Conservation (phyloP, 2,113 vertebrate species). For the Gymnorhina tibicen region DNA sequence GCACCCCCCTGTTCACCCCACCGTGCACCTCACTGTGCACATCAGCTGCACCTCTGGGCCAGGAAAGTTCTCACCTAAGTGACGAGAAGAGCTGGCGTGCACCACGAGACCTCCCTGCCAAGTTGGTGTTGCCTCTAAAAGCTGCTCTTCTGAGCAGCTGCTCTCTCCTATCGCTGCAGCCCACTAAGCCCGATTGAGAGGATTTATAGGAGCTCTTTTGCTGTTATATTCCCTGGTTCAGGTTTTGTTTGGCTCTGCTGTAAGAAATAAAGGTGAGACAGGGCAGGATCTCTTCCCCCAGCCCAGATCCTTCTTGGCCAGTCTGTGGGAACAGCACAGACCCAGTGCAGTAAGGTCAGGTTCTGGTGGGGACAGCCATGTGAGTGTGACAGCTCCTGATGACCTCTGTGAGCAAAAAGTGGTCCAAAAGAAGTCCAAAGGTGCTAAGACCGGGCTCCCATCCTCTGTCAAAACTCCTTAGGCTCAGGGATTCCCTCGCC, state of each 20-base stretch:
- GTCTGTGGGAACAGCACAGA: background rate
- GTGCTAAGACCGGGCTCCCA: background rate
- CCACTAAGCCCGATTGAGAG: background rate
- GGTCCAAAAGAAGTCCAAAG: background rate
- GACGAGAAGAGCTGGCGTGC: background rate
- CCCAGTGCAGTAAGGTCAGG: background rate
- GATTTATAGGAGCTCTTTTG: background rate
- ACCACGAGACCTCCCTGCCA: background rate
- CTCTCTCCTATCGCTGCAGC: background rate
- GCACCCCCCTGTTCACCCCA: background rate
- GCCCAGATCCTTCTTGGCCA: background rate
- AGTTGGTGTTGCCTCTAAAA: background rate
- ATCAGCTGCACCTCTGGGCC: background rate
- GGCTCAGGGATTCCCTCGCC: background rate
- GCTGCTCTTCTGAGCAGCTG: background rate
- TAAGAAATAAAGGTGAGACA: background rate
- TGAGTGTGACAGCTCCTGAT: fast-evolving
- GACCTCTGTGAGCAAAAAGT: background rate
- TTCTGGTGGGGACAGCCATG: background rate
- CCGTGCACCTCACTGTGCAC: background rate
- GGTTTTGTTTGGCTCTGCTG: background rate
- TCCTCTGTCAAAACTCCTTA: background rate
- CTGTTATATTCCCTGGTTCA: fast-evolving
- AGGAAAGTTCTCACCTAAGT: background rate
- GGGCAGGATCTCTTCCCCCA: background rate